Evolutionary conservation across 2,113 vertebrate genomes (phyloP).

Genomic region (Lipotes vexillifer): DNA sequence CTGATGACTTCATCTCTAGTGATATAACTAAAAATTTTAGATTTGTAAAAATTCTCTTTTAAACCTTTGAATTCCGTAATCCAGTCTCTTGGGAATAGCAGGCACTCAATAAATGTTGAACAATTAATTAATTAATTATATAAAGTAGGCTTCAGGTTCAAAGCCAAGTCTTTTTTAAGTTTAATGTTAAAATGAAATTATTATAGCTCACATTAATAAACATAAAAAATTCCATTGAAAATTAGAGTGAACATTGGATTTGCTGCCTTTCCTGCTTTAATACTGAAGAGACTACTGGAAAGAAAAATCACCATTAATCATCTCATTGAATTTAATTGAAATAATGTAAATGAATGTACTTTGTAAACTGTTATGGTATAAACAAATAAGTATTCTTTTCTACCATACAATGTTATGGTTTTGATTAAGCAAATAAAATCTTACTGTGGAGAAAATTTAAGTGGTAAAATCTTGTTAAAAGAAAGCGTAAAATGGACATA

Average conservation of each 20-base stretch:
- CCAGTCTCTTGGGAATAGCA: not conserved
- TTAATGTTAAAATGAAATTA: not conserved
- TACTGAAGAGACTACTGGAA: constrained; percentile 1
- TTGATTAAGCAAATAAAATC: constrained; percentile 42
- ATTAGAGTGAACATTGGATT: not conserved
- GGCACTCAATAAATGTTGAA: not conserved
- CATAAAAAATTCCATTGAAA: not conserved
- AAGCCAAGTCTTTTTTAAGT: not conserved
- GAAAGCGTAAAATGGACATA: not conserved
- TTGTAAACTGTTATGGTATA: constrained; percentile 32
- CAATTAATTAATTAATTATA: not conserved
- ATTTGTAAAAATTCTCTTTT: not conserved
- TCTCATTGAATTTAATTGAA: constrained; percentile 42
- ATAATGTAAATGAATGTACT: constrained; percentile 26
- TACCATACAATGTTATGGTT: constrained; percentile 23
- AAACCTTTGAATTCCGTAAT: not conserved
- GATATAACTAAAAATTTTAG: not conserved
- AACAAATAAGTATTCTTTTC: constrained; percentile 43
- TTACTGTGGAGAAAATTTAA: not conserved
- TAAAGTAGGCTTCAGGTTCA: not conserved
- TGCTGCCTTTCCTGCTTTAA: not conserved
- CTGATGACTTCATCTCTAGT: not conserved
- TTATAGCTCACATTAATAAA: not conserved
- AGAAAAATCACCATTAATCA: constrained; percentile 2
- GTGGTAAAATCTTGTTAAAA: not conserved